Base-by-base conservation (phyloP, 2,797 vertebrate species). In the Tangara arthus region DNA sequence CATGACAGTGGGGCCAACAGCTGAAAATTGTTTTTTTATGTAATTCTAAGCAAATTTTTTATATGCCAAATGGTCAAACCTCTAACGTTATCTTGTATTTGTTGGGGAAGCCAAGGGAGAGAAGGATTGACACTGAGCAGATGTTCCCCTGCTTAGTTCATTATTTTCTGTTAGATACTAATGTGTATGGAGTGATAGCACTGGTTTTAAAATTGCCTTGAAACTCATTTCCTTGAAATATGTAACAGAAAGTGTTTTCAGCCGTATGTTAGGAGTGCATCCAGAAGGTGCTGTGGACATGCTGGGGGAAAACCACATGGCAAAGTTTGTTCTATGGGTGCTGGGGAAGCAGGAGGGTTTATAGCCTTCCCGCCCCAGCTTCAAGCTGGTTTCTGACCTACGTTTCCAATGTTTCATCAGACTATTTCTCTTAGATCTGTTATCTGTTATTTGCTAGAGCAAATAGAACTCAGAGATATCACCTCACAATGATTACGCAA, bases 401-500 rank as follows among this genome's bases (percentile, higher is more conserved):
- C 0, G 1, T 72, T 94, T 93, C 63, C 46, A 52, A 56, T 5
- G 30, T 95, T 94, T 94, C 87, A 49, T 93, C 92, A 88, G 44
- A 78, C 5, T 49, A 28, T 81, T 93, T 84, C 85, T 81, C 80
- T 94, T 73, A 68, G 61, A 73, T 77, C 37, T 91, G 35, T 95
- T 96, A 96, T 95, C 91, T 88, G 66, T 64, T 86, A 78, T 41
- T 70, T 86, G 34, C 56, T 78, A 56, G 65, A 91, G 56, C 90
- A 97, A 96, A 97, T 59, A 95, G 73, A 86, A 53, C 78, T 64
- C 66, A 24, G 50, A 84, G 77, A 65, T 92, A 90, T 15, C 65
- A 59, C 78, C 47, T 84, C 82, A 59, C 28, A 47, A 28, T 37
- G 68, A 57, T 95, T 81, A 82, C 61, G 76, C 90, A 96, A 94